Conservation (phyloP, 2,888 invertebrate species). For the Brassicogethes aeneus region DNA sequence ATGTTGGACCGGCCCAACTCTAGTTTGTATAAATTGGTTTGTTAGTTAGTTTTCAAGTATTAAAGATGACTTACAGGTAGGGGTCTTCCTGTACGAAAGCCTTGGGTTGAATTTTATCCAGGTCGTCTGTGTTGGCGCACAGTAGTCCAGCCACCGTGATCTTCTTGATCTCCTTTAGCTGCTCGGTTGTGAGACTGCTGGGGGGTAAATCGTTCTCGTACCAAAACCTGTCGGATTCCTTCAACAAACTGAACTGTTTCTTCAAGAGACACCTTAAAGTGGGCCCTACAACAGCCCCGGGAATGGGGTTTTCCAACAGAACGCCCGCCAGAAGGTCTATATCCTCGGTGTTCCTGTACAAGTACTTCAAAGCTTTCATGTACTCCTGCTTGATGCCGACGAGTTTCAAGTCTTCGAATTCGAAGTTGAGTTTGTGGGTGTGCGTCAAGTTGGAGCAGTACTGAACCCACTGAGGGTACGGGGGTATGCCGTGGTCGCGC, state of each 20-base stretch:
- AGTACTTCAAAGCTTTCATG: conserved; percentile 54
- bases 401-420: conserved; percentile 50
- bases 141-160: conserved; percentile 70
- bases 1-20: no score
- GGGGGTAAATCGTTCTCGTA: conserved; percentile 91
- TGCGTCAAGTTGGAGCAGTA: conserved; percentile 48
- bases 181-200: conserved; percentile 67
- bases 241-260: conserved; percentile 70
- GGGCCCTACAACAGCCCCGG: conserved; percentile 77
- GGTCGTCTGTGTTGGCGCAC: conserved; percentile 63
- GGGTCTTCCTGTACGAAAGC: conserved; percentile 79
- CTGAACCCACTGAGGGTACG: conserved; percentile 60
- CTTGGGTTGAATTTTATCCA: conserved; percentile 71
- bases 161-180: conserved; percentile 72
- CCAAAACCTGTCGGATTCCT: conserved; percentile 89
- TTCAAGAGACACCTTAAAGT: conserved; percentile 83
- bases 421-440: conserved; percentile 28
- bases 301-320: conserved; percentile 66
- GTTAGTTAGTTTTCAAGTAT: background rate
- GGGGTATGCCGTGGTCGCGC: conserved; percentile 73
- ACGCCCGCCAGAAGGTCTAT: conserved; percentile 81
- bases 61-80: conserved; percentile 58
- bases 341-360: conserved; percentile 66
- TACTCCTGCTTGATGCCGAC: conserved; percentile 49
- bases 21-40: no score